phyloP scores from a whole-genome alignment of 2,113 vertebrate genomes.

The Anser cygnoides region DNA sequence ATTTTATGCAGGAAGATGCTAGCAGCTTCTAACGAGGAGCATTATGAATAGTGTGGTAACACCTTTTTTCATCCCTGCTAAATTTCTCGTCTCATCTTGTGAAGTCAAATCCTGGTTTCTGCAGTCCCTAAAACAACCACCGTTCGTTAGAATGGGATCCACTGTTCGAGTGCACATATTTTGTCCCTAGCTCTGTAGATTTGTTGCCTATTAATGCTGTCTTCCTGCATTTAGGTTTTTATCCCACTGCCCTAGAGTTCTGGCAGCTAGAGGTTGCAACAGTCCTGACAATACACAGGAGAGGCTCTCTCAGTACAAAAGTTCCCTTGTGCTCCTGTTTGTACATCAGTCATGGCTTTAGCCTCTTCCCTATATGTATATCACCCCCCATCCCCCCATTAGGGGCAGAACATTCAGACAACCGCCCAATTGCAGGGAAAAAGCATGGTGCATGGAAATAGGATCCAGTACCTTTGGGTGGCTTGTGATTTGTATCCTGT shows the following conservation, averaged over 20 bases:
- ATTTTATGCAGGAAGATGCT: conserved; percentile 55
- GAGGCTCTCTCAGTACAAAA: not conserved
- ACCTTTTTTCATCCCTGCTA: conserved; percentile 53
- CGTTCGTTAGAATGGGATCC: conserved; percentile 49
- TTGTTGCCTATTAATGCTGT: not conserved
- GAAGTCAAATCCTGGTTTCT: conserved; percentile 53
- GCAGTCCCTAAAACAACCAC: conserved; percentile 47
- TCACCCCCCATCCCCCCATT: not conserved
- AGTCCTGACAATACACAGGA: not conserved
- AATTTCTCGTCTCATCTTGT: conserved; percentile 56
- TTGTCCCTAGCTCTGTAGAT: not conserved
- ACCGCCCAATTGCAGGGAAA: not conserved
- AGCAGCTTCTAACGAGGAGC: conserved; percentile 48
- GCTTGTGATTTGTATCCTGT: not conserved
- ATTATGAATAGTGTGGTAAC: conserved; percentile 56
- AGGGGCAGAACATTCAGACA: not conserved
- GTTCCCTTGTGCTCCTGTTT: not conserved
- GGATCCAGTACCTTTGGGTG: not conserved
- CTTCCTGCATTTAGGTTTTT: not conserved
- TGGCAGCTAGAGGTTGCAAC: conserved; percentile 14
- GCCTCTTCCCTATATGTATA: not conserved
- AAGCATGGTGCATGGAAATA: not conserved
- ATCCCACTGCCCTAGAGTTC: conserved; percentile 16
- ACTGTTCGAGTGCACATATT: conserved; percentile 5
- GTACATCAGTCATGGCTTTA: not conserved